Conservation (phyloP, 2,797 vertebrate genomes). For the Hippopotamyrus pictus region DNA sequence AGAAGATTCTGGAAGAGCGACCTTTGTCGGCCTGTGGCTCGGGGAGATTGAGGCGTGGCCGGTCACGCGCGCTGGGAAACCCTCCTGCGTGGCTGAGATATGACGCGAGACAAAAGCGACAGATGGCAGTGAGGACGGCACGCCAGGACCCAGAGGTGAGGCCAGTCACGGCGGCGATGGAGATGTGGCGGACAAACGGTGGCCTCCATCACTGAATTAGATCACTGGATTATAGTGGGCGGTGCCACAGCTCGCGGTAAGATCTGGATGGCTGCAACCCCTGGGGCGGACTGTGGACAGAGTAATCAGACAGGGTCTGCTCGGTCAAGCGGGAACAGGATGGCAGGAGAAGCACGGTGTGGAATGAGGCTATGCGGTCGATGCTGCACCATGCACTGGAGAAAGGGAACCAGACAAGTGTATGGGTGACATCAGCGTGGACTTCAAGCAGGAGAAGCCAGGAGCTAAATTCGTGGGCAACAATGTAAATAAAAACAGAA, state of each 20-base stretch:
- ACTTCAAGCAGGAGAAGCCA: not conserved
- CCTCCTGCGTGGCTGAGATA: slow-evolving; percentile 49
- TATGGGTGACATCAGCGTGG: not conserved
- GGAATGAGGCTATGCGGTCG: not conserved
- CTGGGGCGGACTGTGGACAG: not conserved
- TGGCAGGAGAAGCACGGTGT: not conserved
- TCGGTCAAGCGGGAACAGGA: not conserved
- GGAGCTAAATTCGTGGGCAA: not conserved
- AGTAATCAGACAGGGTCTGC: not conserved
- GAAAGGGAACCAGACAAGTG: not conserved
- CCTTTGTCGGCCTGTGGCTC: slow-evolving; percentile 61
- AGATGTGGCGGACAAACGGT: not conserved
- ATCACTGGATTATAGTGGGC: not conserved
- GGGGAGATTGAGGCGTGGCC: slow-evolving; percentile 56
- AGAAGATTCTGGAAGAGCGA: slow-evolving; percentile 20
- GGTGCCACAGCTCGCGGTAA: not conserved
- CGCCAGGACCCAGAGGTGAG: slow-evolving; percentile 17
- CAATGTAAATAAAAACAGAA: not conserved
- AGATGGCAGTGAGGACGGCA: slow-evolving; percentile 29
- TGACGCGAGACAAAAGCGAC: slow-evolving; percentile 33
- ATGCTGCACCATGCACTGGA: not conserved
- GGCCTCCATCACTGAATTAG: not conserved
- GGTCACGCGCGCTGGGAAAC: slow-evolving; percentile 66
- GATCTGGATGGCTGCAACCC: not conserved
- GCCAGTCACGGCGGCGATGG: slow-evolving; percentile 15